These are phyloP conservation scores for Cyclina sinensis DNA, from an alignment of 1,140 invertebrate species.

Conservation along the genomic window DNA sequence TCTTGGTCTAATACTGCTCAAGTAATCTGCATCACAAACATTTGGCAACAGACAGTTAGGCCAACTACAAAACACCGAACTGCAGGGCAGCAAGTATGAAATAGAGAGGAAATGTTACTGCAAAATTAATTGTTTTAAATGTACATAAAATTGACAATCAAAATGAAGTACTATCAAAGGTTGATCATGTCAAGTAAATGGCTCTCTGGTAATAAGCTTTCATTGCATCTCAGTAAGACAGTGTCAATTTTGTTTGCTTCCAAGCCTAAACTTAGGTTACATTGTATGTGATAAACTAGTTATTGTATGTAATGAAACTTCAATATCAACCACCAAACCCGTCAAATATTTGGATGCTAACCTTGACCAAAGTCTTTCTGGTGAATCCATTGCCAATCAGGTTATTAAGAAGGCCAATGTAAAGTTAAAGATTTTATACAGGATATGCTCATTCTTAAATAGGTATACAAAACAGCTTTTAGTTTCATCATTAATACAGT, in stretches of 20 bases:
- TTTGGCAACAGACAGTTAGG: too few relatives aligned
- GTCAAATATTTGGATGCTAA: constrained; percentile 38
- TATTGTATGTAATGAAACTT: constrained; percentile 44
- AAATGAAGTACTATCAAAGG: too few relatives aligned
- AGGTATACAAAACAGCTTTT: constrained; percentile 27
- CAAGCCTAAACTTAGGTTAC: constrained; percentile 1
- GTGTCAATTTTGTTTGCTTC: constrained; percentile 36
- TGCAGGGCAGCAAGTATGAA: too few relatives aligned
- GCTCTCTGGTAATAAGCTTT: constrained; percentile 40
- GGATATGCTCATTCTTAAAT: background rate
- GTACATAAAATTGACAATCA: too few relatives aligned
- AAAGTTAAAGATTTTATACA: constrained; percentile 41
- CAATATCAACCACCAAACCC: constrained; percentile 27
- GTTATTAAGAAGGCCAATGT: constrained; percentile 53
- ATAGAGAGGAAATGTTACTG: too few relatives aligned
- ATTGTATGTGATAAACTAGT: constrained; percentile 19
- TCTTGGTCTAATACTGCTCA: too few relatives aligned
- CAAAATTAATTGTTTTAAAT: too few relatives aligned
- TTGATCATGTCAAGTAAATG: too few relatives aligned
- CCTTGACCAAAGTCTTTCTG: constrained; percentile 35
- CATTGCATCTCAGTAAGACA: constrained; percentile 30
- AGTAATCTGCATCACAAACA: too few relatives aligned
- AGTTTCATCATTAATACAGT: constrained; percentile 38
- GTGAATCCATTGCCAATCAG: constrained; percentile 31
- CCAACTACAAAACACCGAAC: too few relatives aligned